Evolutionary conservation across 2,113 vertebrate species (phyloP), one percentile per base, ranked within the genome.

Genomic region (Hyperopisus bebe): DNA sequence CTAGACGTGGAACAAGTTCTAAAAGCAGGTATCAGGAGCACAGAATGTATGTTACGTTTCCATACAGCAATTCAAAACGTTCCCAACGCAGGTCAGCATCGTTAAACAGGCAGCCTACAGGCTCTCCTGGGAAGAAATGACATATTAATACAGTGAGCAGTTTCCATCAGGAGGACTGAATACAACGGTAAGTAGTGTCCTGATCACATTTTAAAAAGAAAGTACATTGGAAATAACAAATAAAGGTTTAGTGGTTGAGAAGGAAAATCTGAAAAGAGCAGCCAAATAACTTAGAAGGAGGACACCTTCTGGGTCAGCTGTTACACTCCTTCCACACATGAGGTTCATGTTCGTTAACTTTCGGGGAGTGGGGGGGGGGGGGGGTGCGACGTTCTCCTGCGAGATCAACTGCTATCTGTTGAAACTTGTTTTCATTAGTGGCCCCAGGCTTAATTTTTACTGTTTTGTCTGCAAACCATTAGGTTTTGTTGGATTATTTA

Each of bases 31-130:
- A 55, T 70, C 39, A 90, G 62, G 8, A 42, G 90, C 77, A 82
- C 58, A 82, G 74, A 42, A 90, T 90, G 92, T 89, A 90, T 90
- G 90, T 91, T 91, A 42, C 66, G 84, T 19, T 55, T 84, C 85
- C 90, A 90, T 77, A 91, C 94, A 90, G 62, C 86, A 85, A 58
- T 89, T 89, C 44, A 90, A 53, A 70, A 48, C 31, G 31, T 35
- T 3, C 42, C 74, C 87, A 87, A 89, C n/a, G 90, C 55, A 87
- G 47, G 39, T 66, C 44, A 31, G 44, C 44, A 90, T 35, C 19
- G 42, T 86, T 47, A 58, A 66, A 62, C 9, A 88, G 51, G 80
- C n/a, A 62, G 39, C 21, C 24, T 44, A n/a, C 47, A 31, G 50
- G n/a, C 35, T 24, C 5, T 19, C 70, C 53, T 21, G 84, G 27